Evolutionary conservation across 2,888 invertebrate genomes (phyloP).

Genomic region (Eupithecia insigniata): DNA sequence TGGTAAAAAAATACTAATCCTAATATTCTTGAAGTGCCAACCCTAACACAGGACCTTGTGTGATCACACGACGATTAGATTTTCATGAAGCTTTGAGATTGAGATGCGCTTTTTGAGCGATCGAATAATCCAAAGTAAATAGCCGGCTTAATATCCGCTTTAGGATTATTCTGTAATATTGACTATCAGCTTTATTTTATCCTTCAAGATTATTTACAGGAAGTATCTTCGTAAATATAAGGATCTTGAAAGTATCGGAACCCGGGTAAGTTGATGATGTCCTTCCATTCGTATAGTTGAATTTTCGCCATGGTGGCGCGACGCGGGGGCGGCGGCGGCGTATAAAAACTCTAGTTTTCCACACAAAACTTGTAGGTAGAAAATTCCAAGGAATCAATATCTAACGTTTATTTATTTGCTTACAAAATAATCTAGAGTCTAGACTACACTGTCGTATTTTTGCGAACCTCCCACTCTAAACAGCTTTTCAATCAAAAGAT

Average conservation of each 20-base stretch:
- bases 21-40: slow-evolving; percentile 10
- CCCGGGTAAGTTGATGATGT: too few species aligned
- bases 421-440: too few species aligned
- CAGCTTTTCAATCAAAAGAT: not conserved
- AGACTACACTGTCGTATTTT: too few species aligned
- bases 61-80: slow-evolving; percentile 78
- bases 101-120: slow-evolving; percentile 53
- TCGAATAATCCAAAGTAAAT: slow-evolving; percentile 52
- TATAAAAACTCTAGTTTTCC: too few species aligned
- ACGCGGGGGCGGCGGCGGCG: too few species aligned
- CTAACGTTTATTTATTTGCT: too few species aligned
- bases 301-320: too few species aligned
- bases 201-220: not conserved
- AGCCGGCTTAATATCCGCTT: slow-evolving; percentile 33
- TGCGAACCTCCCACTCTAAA: too few species aligned
- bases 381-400: too few species aligned
- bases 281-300: too few species aligned
- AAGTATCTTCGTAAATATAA: not conserved
- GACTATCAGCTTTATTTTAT: slow-evolving; percentile 1
- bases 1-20: not conserved
- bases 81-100: slow-evolving; percentile 72
- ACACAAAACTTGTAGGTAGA: too few species aligned
- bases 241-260: not conserved
- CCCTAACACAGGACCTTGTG: slow-evolving; percentile 52
- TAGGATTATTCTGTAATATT: slow-evolving; percentile 19